These are phyloP conservation scores for Nibea albiflora DNA, from an alignment of 2,113 vertebrate genomes.

Conservation along the genomic window DNA sequence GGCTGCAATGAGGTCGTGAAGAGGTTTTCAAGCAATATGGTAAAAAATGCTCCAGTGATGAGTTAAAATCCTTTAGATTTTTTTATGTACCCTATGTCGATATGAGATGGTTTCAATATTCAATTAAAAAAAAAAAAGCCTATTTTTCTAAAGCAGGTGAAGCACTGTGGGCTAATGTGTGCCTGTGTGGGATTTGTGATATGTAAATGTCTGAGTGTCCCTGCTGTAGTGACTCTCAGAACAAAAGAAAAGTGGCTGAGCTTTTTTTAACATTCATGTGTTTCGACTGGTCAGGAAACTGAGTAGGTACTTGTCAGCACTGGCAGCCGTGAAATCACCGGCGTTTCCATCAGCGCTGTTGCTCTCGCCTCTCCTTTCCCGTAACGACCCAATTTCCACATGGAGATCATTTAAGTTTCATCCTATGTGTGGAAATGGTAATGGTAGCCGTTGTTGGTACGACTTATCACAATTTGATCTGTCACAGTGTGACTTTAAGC, in stretches of 20 bases:
- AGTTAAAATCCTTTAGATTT: background rate
- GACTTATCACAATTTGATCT: constrained; percentile 26
- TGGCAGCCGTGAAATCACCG: constrained; percentile 31
- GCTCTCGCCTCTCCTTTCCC: constrained; percentile 10
- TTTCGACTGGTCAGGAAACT: constrained; percentile 49
- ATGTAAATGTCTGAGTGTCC: constrained; percentile 24
- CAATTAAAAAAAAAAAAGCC: background rate
- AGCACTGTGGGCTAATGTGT: constrained; percentile 1
- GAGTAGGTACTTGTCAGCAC: constrained; percentile 44
- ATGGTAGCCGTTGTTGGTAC: constrained; percentile 24
- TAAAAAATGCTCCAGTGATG: background rate
- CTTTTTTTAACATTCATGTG: constrained; percentile 21
- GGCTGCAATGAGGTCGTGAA: too few species aligned
- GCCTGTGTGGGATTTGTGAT: constrained; percentile 14
- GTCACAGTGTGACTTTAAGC: constrained; percentile 26
- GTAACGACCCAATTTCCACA: constrained; percentile 26
- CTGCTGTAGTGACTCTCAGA: constrained; percentile 20
- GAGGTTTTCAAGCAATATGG: too few species aligned
- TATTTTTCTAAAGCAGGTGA: background rate
- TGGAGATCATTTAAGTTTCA: constrained; percentile 1
- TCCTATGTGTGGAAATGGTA: constrained; percentile 30
- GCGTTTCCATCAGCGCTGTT: constrained; percentile 21
- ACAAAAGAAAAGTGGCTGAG: constrained; percentile 17
- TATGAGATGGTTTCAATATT: background rate
- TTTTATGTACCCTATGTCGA: background rate